Conservation (phyloP, 2,113 vertebrate species). For the Prochilodus magdalenae region DNA sequence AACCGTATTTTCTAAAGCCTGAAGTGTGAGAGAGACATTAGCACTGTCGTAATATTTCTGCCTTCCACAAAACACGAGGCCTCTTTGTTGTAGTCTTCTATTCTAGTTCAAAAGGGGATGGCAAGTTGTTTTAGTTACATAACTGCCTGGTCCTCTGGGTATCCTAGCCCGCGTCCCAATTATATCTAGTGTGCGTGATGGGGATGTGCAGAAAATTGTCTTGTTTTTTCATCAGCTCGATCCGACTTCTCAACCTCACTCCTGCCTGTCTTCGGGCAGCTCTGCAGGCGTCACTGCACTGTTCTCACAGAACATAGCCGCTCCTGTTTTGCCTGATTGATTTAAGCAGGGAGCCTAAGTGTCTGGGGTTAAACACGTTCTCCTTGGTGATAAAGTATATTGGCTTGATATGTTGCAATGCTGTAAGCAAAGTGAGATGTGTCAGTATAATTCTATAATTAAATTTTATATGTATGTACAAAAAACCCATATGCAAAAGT, state of each 20-base stretch:
- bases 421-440: too few relatives aligned
- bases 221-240: constrained; percentile 3
- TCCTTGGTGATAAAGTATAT: neutral
- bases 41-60: neutral
- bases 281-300: neutral
- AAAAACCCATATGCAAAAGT: too few relatives aligned
- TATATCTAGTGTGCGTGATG: constrained; percentile 28
- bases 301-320: neutral
- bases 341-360: too few relatives aligned
- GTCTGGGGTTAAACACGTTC: neutral
- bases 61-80: neutral
- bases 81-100: constrained; percentile 2
- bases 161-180: constrained; percentile 40
- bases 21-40: neutral
- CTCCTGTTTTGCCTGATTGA: too few relatives aligned
- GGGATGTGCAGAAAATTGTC: neutral
- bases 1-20: neutral
- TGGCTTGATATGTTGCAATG: too few relatives aligned
- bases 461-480: too few relatives aligned
- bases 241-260: neutral
- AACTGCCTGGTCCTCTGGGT: constrained; percentile 39
- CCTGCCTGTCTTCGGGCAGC: neutral
- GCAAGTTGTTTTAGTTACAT: constrained; percentile 71
- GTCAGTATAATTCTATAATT: too few relatives aligned
- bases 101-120: constrained; percentile 64